phyloP scores from a whole-genome alignment of 2,888 invertebrate species.

The Nematopogon swammerdamellus region DNA sequence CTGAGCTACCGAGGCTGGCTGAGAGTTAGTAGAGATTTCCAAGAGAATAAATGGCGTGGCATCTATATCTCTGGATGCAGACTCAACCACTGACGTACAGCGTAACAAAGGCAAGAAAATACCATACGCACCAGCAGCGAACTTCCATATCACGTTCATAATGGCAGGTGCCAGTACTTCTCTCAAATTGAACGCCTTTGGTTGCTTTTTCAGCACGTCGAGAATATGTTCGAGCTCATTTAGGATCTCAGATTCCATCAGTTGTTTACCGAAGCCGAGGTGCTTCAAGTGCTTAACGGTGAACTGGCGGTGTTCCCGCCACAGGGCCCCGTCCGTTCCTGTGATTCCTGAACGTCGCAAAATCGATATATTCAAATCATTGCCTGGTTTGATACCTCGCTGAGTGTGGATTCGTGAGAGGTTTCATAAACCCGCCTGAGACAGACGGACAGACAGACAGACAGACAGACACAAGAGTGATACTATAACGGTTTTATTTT shows the following conservation, averaged over 20 bases:
- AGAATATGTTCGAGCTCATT: conserved; percentile 55
- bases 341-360: conserved; percentile 63
- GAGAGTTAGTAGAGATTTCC: too few relatives aligned
- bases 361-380: too few relatives aligned
- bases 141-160: conserved; percentile 67
- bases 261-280: conserved; percentile 60
- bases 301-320: conserved; percentile 66
- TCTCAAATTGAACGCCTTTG: conserved; percentile 42
- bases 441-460: too few relatives aligned
- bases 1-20: too few relatives aligned
- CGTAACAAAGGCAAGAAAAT: not conserved
- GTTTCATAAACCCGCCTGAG: too few relatives aligned
- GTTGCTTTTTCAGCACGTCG: conserved; percentile 27
- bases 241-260: conserved; percentile 59
- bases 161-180: conserved; percentile 59
- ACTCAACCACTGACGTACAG: not conserved
- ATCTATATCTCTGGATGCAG: too few relatives aligned
- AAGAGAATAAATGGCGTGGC: too few relatives aligned
- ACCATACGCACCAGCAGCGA: conserved; percentile 58
- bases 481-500: too few relatives aligned
- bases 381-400: too few relatives aligned
- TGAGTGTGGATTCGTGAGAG: too few relatives aligned
- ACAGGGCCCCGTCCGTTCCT: conserved; percentile 64
- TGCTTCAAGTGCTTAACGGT: conserved; percentile 61
- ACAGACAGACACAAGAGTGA: too few relatives aligned